phyloP scores from a whole-genome alignment of 2,113 vertebrate species.

The Macrotis lagotis region DNA sequence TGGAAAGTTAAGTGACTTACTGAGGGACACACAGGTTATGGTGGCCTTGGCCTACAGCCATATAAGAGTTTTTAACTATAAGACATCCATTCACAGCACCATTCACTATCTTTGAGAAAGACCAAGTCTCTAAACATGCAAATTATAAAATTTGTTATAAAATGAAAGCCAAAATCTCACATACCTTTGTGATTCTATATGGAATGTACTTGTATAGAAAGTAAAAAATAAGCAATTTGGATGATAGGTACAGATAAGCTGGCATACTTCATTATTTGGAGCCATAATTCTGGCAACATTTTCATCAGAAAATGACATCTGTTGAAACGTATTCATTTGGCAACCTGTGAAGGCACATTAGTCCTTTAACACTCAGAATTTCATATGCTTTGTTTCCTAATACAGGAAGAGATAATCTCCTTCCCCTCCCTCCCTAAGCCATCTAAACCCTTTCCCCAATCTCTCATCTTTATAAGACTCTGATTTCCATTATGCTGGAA shows the following conservation, averaged over 20 bases:
- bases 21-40: neutral
- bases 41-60: no score
- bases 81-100: neutral
- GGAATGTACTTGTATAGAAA: conserved; percentile 72
- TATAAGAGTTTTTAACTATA: neutral
- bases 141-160: neutral
- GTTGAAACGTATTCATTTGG: conserved; percentile 80
- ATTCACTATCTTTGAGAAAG: neutral
- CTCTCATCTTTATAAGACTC: neutral
- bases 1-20: neutral
- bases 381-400: fast-evolving
- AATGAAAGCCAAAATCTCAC: neutral
- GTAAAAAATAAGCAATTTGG: conserved; percentile 86
- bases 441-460: neutral
- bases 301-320: conserved; percentile 73
- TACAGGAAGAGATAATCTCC: neutral
- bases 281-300: conserved; percentile 75
- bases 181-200: conserved; percentile 77
- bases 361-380: neutral
- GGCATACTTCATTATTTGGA: conserved; percentile 79
- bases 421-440: neutral
- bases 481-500: neutral
- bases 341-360: conserved; percentile 79
- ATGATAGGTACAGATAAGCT: conserved; percentile 82
- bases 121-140: neutral